A percentile compares a stretch with the other conserved stretches of the same genome.
phyloP scores from a whole-genome alignment of 2,888 invertebrate species.

The Drosophila mimetica region DNA sequence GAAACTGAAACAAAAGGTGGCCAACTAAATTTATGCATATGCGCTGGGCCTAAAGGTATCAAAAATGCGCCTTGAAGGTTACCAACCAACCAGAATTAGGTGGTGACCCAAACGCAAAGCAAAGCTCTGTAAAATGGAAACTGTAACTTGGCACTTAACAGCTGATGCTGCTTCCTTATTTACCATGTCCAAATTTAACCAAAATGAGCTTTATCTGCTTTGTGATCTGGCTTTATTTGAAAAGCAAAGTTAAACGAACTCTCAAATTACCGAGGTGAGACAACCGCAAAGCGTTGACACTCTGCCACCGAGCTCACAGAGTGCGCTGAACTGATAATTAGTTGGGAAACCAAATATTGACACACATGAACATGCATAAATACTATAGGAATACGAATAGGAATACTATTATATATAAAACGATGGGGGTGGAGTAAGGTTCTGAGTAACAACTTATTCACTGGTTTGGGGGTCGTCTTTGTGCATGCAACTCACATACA shows the following conservation, averaged over 20 bases:
- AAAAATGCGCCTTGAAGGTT: slow-evolving; percentile 28
- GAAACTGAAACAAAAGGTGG: slow-evolving; percentile 50
- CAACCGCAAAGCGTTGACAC: slow-evolving; percentile 58
- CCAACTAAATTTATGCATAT: slow-evolving; percentile 27
- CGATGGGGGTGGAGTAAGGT: slow-evolving; percentile 7
- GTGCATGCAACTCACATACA: slow-evolving; percentile 35
- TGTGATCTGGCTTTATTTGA: slow-evolving; percentile 37
- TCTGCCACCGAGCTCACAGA: slow-evolving; percentile 42
- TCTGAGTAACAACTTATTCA: slow-evolving; percentile 28
- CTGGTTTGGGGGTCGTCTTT: slow-evolving; percentile 38
- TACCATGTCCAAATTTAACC: slow-evolving; percentile 10
- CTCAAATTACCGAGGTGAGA: slow-evolving; percentile 49
- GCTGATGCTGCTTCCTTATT: slow-evolving; percentile 26
- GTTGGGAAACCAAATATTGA: slow-evolving; percentile 76
- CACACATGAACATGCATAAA: slow-evolving; percentile 67
- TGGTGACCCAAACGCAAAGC: slow-evolving; percentile 18
- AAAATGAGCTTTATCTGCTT: slow-evolving; percentile 14
- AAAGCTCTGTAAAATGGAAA: slow-evolving; percentile 1
- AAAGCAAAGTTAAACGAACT: slow-evolving; percentile 75
- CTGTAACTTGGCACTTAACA: not conserved
- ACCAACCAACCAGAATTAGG: slow-evolving; percentile 9
- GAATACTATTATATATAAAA: slow-evolving; percentile 6
- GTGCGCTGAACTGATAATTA: slow-evolving; percentile 81
- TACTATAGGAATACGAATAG: slow-evolving; percentile 16
- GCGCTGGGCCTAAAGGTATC: slow-evolving; percentile 25